Evolutionary conservation across 2,888 invertebrate species (phyloP).

Genomic region (Amphimallon solstitiale): DNA sequence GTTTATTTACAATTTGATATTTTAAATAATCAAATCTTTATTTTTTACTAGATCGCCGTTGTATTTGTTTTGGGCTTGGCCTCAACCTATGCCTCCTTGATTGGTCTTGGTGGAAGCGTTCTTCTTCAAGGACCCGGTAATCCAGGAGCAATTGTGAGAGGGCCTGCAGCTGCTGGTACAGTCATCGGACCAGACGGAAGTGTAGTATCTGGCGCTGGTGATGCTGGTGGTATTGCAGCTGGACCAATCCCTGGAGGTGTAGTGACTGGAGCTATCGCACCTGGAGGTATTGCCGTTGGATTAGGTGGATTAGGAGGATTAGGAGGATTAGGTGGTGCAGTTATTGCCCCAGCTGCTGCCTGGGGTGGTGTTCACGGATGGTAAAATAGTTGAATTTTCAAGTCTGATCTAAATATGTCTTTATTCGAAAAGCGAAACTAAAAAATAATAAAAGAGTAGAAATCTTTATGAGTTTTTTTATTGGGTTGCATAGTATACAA

Average conservation of each 20-base stretch:
- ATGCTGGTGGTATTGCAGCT: conserved; percentile 61
- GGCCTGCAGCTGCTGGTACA: conserved; percentile 30
- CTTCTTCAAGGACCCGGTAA: conserved; percentile 32
- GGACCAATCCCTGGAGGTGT: conserved; percentile 57
- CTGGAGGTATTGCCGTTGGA: conserved; percentile 50
- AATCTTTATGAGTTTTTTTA: too few relatives aligned
- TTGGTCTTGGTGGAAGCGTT: conserved; percentile 23
- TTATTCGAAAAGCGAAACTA: background rate
- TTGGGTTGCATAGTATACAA: too few relatives aligned
- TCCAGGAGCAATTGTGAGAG: conserved; percentile 31
- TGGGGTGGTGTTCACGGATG: conserved; percentile 33
- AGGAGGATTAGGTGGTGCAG: conserved; percentile 36
- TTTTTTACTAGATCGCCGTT: conserved; percentile 13
- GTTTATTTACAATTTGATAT: background rate
- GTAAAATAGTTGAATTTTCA: background rate
- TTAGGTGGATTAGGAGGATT: conserved; percentile 39
- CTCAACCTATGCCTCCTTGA: conserved; percentile 17
- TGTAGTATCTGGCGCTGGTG: conserved; percentile 63
- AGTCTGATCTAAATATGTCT: conserved; percentile 15
- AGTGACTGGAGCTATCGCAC: conserved; percentile 54
- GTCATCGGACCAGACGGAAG: conserved; percentile 60
- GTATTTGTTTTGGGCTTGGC: conserved; percentile 32
- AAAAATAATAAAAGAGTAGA: conserved; percentile 16
- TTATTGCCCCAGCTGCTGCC: conserved; percentile 24
- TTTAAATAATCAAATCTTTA: background rate